Evolutionary conservation across 2,113 vertebrate species (phyloP).

Genomic region (Lasiurus borealis): DNA sequence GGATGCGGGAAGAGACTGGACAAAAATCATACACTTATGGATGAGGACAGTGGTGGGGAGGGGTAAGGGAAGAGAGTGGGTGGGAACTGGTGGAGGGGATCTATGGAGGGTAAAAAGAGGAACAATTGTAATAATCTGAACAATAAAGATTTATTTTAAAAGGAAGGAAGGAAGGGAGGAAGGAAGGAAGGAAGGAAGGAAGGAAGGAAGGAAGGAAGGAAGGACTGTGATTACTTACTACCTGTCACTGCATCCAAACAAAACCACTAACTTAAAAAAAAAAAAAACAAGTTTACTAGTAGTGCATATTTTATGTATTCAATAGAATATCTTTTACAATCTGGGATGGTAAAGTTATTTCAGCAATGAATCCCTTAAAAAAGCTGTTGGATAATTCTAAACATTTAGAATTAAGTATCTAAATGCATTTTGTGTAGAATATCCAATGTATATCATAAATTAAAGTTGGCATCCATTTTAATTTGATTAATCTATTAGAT

Average conservation of each 20-base stretch:
- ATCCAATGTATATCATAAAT: neutral
- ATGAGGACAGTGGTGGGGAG: no score
- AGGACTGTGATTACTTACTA: neutral
- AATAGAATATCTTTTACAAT: conserved; percentile 34
- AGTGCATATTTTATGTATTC: neutral
- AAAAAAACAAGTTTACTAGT: neutral
- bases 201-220: no score
- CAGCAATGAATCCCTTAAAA: neutral
- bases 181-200: no score
- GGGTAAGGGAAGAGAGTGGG: no score
- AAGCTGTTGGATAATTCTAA: conserved; percentile 19
- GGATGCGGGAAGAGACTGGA: no score
- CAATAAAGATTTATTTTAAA: no score
- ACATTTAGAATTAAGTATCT: conserved; percentile 22
- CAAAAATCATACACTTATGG: no score
- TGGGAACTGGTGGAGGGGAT: no score
- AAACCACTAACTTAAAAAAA: neutral
- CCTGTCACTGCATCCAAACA: conserved; percentile 30
- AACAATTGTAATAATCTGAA: no score
- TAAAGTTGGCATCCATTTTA: neutral
- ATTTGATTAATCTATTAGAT: neutral
- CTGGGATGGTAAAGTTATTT: neutral
- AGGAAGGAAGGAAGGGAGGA: no score
- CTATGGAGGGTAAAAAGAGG: no score
- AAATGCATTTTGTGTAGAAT: conserved; percentile 30